Evolutionary conservation across 2,888 invertebrate genomes (phyloP), one percentile per base, ranked within the genome.

Genomic region (Zeuzera pyrina): DNA sequence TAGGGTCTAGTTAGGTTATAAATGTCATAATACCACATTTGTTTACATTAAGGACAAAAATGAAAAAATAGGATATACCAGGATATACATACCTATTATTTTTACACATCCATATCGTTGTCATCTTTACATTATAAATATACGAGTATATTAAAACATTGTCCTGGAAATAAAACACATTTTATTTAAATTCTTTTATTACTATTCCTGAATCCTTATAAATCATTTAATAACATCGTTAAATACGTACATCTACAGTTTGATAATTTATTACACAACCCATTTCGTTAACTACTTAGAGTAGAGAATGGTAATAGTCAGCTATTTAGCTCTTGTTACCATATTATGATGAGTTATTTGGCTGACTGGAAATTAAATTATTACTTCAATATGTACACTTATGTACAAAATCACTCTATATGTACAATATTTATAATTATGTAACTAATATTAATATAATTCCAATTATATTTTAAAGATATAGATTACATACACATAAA

Each of bases 251-350:
- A 56, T 55, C 73, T 77, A 78, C 69, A 54, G 49, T 64, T 52
- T 77, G 72, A 78, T 79, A 78, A 62, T 72, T 35, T 63, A 69
- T 67, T 73, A 79, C 79, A 79, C 79, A 79, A 79, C 79, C 79
- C 63, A 43, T 76, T 74, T 72, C 62, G 47, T 67, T 68, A 59
- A 52, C 72, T 76, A 78, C 77, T 56, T 55, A 57, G 8, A 6
- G 19, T 19, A 8, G 5, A 19, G 8, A 8, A 19, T 8, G 8
- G 19, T 8, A 19, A n/a, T n/a, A n/a, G n/a, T n/a, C 8, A 19
- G 5, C 19, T 19, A 19, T 19, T 6, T 8, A 5, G 8, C 19
- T 8, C 5, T 19, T 6, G 19, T 8, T 19, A 19, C 5, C 8
- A 19, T 19, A 26, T 26, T 11, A 26, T 12, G 10, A 13, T 26